Base-by-base conservation (phyloP, 2,797 vertebrate genomes). In the Falco novaeseelandiae region DNA sequence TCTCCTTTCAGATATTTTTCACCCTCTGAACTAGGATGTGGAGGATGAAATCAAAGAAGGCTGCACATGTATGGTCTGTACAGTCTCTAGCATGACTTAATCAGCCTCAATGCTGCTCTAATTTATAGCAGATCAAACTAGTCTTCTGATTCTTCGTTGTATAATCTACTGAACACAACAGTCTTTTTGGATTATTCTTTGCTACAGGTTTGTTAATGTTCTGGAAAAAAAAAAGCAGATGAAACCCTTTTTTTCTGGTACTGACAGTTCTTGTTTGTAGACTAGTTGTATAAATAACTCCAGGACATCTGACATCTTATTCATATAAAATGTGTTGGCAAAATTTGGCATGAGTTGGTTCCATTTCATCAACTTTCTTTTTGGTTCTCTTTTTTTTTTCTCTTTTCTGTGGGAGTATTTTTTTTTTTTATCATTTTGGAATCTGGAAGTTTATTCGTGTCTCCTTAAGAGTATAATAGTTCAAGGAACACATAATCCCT, bases 401-500 rank as follows among this genome's bases (percentile, higher is more conserved):
- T 2, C 7, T 63, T 81, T 87, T 81, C 46, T 80, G 83, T 93
- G 86, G 90, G 77, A 84, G 63, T 79, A 49, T 94, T 92, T 55
- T 61, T 87, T 94, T 90, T 96, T 93, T 84, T 49, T 93, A 55
- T 87, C 29, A 77, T 95, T 96, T 95, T 77, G 86, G 88, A 96
- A 96, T 96, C 92, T 85, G 59, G 61, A 87, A 91, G 89, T 96
- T 96, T 97, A 90, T 95, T 96, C 88, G 29, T 92, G 83, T 91
- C 93, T 95, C 57, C 83, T 93, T 96, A 87, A 96, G 78, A 1
- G 0, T 92, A 83, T 92, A 97, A 92, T 83, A 92, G 86, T 82
- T 90, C 73, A 96, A 93, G 90, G 94, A 96, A 96, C 96, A 96
- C 86, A 94, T 96, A 96, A 96, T 97, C 96, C 95, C 83, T 93